A percentile compares a stretch with the other conserved stretches of the same genome.
Evolutionary conservation across 2,113 vertebrate genomes (phyloP).

Genomic region (Hymenochirus boettgeri): DNA sequence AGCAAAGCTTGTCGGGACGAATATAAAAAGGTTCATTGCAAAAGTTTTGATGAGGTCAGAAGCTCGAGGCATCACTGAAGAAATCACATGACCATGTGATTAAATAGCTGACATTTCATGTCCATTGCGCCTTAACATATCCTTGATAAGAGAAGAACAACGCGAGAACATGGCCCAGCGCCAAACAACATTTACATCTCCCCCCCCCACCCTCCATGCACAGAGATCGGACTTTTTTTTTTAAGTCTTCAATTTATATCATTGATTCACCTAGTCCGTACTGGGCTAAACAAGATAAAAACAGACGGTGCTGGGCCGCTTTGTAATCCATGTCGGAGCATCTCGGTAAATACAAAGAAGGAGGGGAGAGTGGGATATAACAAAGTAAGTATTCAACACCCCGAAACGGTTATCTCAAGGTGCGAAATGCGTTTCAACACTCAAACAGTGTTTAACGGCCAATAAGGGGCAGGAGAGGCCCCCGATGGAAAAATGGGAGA

Average conservation of each 20-base stretch:
- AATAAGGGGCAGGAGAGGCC: too few relatives aligned
- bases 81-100: slow-evolving; percentile 37
- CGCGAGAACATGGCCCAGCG: neutral
- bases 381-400: too few relatives aligned
- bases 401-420: too few relatives aligned
- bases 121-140: slow-evolving; percentile 17
- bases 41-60: slow-evolving; percentile 38
- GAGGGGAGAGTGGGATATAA: neutral
- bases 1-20: neutral
- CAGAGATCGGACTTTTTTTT: slow-evolving; percentile 28
- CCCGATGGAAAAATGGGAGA: too few relatives aligned
- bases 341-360: slow-evolving; percentile 2
- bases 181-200: slow-evolving; percentile 28
- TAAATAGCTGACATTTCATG: slow-evolving; percentile 39
- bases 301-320: slow-evolving; percentile 21
- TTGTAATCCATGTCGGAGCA: slow-evolving; percentile 35
- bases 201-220: slow-evolving; percentile 2
- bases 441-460: too few relatives aligned
- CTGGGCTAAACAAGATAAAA: slow-evolving; percentile 31
- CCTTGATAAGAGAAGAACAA: slow-evolving; percentile 33
- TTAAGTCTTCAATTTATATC: slow-evolving; percentile 28
- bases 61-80: slow-evolving; percentile 17
- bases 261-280: slow-evolving; percentile 33
- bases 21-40: slow-evolving; percentile 26
- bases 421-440: too few relatives aligned